These are phyloP conservation scores for Gnathonemus echidnorhynchus DNA, from an alignment of 2,113 vertebrate genomes.

Conservation along the genomic window DNA sequence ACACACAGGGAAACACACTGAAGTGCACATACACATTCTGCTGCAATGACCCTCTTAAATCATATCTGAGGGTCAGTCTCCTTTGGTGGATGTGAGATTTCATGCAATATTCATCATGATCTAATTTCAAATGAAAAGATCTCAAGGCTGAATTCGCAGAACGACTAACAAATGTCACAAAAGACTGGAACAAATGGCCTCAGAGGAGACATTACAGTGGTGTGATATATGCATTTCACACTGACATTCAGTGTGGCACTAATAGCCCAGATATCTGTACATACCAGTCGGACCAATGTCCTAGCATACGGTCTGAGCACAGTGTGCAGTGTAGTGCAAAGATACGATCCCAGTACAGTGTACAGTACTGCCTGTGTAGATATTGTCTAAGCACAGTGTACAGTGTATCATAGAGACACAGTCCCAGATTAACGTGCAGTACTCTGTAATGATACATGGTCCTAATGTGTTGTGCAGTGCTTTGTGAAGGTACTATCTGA, in stretches of 20 bases:
- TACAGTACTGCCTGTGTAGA: not conserved
- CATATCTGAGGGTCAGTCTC: slow-evolving; percentile 30
- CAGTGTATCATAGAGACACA: not conserved
- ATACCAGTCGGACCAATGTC: not conserved
- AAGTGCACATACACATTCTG: not conserved
- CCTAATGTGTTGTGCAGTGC: not conserved
- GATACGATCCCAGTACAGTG: not conserved
- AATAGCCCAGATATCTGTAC: not conserved
- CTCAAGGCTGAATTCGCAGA: not conserved
- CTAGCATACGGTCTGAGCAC: not conserved
- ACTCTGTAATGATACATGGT: not conserved
- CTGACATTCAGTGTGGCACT: not conserved
- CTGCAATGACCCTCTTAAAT: slow-evolving; percentile 27
- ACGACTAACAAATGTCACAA: slow-evolving; percentile 1
- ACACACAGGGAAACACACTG: not conserved
- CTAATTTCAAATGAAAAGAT: slow-evolving; percentile 18
- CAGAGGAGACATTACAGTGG: not conserved
- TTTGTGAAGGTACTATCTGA: not conserved
- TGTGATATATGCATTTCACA: not conserved
- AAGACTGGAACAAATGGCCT: not conserved
- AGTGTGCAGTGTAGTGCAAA: not conserved
- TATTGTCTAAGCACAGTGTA: not conserved
- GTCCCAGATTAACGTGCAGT: not conserved
- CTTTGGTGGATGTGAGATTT: slow-evolving; percentile 1
- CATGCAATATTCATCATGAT: slow-evolving; percentile 26